Base-by-base conservation (phyloP, 1,140 invertebrate species). In the Hyposmocoma kahamanoa region DNA sequence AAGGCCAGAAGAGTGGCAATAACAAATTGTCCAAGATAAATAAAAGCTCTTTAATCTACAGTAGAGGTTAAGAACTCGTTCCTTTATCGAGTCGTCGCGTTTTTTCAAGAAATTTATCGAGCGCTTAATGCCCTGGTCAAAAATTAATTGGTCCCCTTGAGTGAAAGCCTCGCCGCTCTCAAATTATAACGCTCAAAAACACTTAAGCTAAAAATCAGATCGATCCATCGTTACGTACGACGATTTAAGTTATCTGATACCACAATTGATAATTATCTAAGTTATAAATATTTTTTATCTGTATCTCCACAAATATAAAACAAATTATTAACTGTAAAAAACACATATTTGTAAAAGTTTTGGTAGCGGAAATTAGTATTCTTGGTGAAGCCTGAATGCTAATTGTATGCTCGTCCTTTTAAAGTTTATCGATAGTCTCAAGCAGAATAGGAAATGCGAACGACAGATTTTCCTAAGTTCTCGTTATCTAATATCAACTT, bases 1-100 rank as follows among this genome's bases (percentile, higher is more conserved):
- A 81, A 76, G 63, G 65, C 65, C 62, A 57, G 59, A 62, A 67
- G 65, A 80, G 73, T 81, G 81, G 74, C 77, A 81, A 72, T 81
- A 83, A 84, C 81, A 84, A 84, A 84, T 84, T 83, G 73, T 72
- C 59, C 59, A 72, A 84, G 79, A 84, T 84, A 81, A 84, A 81
- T 79, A 78, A 72, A 74, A 71, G 61, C 64, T 74, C 70, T 78
- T 80, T 80, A 77, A 75, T 73, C 65, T 64, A 55, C 59, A 65
- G 69, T 56, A 64, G 67, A 72, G 56, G 62, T 63, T 56, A 68
- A 57, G 56, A 65, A 71, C 67, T 57, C 57, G 74, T 72, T 71
- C 57, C 53, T 55, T 77, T 75, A 84, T 80, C 69, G 67, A 41
- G 42, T 45, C 41, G 63, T 59, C 56, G 62, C 57, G 61, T 68